These are phyloP conservation scores for Crotalus viridis DNA, from an alignment of 2,113 vertebrate species.

Conservation along the genomic window DNA sequence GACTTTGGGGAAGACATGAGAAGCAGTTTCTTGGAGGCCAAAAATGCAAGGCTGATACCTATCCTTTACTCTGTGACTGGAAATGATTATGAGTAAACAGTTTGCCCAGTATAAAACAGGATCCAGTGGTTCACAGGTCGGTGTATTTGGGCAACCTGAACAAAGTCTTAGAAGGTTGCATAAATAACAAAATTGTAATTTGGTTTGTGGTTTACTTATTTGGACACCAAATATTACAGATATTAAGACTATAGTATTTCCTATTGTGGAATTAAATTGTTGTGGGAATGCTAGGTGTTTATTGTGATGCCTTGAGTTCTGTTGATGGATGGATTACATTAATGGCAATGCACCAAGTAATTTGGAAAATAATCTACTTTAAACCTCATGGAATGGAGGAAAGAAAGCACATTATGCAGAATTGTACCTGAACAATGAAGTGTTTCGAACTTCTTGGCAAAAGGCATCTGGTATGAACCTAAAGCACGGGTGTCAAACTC, in stretches of 20 bases:
- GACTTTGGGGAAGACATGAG: neutral
- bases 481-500: too few relatives aligned
- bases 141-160: neutral
- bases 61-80: neutral
- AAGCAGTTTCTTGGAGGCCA: neutral
- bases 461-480: too few relatives aligned
- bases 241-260: neutral
- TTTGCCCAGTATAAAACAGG: neutral
- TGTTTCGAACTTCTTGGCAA: too few relatives aligned
- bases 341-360: too few relatives aligned
- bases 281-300: neutral
- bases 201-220: neutral
- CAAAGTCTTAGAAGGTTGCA: neutral
- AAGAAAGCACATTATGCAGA: too few relatives aligned
- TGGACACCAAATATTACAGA: neutral
- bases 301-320: neutral
- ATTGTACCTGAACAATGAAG: too few relatives aligned
- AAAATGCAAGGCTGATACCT: neutral
- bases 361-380: too few relatives aligned
- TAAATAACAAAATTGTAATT: neutral
- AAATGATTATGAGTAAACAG: neutral
- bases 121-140: neutral
- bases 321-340: too few relatives aligned
- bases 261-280: neutral
- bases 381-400: too few relatives aligned